Evolutionary conservation across 2,888 invertebrate species (phyloP), one percentile per base, ranked within the genome.

Genomic region (Morpho helenor): DNA sequence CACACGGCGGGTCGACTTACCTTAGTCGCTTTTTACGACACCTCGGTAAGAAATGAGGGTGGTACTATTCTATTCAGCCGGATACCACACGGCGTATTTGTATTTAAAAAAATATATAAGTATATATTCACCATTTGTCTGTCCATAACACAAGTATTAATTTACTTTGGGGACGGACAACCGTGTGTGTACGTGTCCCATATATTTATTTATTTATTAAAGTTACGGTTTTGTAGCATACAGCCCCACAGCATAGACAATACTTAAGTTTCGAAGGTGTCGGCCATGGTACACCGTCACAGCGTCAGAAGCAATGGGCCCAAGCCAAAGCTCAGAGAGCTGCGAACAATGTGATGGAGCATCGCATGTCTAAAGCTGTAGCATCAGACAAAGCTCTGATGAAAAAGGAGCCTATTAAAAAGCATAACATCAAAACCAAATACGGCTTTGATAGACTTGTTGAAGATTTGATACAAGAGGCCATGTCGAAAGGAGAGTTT

Each of bases 381-480:
- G 92, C 92, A 1, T 87, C 92, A 1, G 95, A 95, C 60, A 91
- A 92, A 46, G 83, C 94, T 0, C 71, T 96, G 0, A 92, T 94
- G 88, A 93, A 94, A 61, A 94, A 93, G 73, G 93, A 92, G 49
- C 91, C 78, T 4, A 84, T 90, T 56, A 90, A 90, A 54, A 45
- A 45, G 10, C 94, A 94, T 81, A 95, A 95, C 68, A 94, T 94
- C 22, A 95, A 95, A 87, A 96, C 96, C 0, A 95, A 95, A 87
- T 94, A 94, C 74, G 96, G 96, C 0, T 94, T 97, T 70, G 97
- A 98, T 65, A 93, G 97, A 56, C 85, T 98, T 0, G 97, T 97
- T 0, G 98, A 98, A 79, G 98, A 98, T 90, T 89, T 97, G 61
- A 98, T 98, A 66, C 96, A 96, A 71, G 97, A 97, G 75, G 95